phyloP scores from a whole-genome alignment of 2,797 vertebrate genomes.

The Epinephelus coioides region DNA sequence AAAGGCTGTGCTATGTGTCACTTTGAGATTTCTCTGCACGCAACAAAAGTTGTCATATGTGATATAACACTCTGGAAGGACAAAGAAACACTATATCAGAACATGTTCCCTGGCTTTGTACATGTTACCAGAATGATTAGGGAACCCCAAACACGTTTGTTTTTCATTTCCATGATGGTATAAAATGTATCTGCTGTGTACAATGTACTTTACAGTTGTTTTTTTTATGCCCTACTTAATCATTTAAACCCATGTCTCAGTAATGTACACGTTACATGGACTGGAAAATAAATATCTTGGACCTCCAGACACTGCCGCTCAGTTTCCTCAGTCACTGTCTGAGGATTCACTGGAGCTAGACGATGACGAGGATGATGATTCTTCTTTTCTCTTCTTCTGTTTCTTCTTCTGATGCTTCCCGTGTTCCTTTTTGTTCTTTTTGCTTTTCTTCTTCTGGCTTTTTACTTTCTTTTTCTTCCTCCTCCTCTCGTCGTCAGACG shows the following conservation, averaged over 20 bases:
- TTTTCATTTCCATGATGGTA: not conserved
- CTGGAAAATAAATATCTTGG: slow-evolving; percentile 30
- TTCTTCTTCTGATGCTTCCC: slow-evolving; percentile 77
- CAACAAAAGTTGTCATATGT: too few species aligned
- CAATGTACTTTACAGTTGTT: not conserved
- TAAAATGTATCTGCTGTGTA: not conserved
- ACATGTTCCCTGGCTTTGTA: slow-evolving; percentile 7
- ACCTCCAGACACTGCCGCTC: not conserved
- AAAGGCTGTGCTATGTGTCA: too few species aligned
- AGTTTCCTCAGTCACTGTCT: slow-evolving; percentile 72
- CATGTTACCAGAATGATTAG: slow-evolving; percentile 1
- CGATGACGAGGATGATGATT: slow-evolving; percentile 66
- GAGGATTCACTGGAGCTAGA: slow-evolving; percentile 70
- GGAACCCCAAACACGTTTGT: too few species aligned
- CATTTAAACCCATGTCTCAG: not conserved
- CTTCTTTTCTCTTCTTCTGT: slow-evolving; percentile 67
- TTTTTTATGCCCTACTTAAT: not conserved
- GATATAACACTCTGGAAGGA: not conserved
- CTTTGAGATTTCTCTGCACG: too few species aligned
- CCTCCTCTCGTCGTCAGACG: slow-evolving; percentile 63
- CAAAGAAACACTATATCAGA: not conserved
- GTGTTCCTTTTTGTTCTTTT: slow-evolving; percentile 70
- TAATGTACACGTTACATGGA: not conserved
- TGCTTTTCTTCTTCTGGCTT: slow-evolving; percentile 80
- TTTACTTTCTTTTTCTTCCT: slow-evolving; percentile 76